Evolutionary conservation across 2,888 invertebrate genomes (phyloP).

Genomic region (Eledone cirrhosa): DNA sequence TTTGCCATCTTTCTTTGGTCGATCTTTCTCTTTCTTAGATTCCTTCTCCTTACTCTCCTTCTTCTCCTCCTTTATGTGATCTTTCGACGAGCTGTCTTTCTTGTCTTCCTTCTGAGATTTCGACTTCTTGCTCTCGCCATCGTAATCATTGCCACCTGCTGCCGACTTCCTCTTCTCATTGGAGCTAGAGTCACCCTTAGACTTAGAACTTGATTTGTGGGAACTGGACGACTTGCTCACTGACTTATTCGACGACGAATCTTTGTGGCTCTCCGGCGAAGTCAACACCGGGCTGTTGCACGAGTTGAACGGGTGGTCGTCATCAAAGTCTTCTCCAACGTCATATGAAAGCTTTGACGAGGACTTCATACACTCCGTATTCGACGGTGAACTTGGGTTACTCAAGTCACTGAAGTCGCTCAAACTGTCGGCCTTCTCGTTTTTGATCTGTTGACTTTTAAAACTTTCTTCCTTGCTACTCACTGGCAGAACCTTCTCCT

Average conservation of each 20-base stretch:
- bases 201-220: conserved; percentile 1
- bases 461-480: conserved; percentile 13
- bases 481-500: neutral
- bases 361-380: neutral
- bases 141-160: neutral
- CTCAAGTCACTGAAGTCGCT: neutral
- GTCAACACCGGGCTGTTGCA: neutral
- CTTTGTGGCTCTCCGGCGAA: conserved; percentile 15
- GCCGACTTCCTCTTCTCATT: neutral
- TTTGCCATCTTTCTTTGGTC: neutral
- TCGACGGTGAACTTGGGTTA: conserved; percentile 2
- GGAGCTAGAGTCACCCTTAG: neutral
- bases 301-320: neutral
- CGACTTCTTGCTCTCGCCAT: neutral
- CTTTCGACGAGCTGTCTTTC: neutral
- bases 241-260: conserved; percentile 1
- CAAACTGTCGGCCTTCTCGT: neutral
- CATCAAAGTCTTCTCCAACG: neutral
- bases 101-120: neutral
- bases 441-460: conserved; percentile 8
- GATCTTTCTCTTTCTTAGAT: neutral
- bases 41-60: conserved; percentile 4
- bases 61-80: neutral
- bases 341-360: neutral
- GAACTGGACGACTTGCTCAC: neutral